A percentile compares a stretch with the other conserved stretches of the same genome.
Conservation (phyloP, 2,797 vertebrate species). For the Melanotaenia maccullochi region DNA sequence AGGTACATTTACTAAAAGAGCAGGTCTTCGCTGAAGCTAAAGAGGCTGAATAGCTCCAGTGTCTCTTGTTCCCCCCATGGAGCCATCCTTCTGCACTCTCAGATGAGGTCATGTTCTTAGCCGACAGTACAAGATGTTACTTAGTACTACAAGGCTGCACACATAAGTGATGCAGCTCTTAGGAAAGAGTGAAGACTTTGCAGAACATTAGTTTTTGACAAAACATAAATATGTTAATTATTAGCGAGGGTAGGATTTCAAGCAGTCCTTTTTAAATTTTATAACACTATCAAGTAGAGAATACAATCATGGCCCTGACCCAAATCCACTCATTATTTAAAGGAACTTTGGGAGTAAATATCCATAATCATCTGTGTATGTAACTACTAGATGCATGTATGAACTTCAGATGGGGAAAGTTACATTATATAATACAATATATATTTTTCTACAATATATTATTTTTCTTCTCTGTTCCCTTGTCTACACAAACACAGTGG, state of each 20-base stretch:
- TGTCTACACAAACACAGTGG: background rate
- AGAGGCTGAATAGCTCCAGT: conserved; percentile 54
- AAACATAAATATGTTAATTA: conserved; percentile 30
- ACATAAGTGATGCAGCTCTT: conserved; percentile 26
- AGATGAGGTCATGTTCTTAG: conserved; percentile 60
- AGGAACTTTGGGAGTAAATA: background rate
- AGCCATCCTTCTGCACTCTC: conserved; percentile 56
- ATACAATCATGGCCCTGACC: background rate
- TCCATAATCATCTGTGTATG: background rate
- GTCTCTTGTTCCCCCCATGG: conserved; percentile 53
- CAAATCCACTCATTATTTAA: background rate
- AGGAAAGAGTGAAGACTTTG: conserved; percentile 22
- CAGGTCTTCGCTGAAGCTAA: conserved; percentile 31
- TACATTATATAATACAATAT: too few species aligned
- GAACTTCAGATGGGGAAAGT: background rate
- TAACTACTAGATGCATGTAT: background rate
- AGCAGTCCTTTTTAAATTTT: conserved; percentile 4
- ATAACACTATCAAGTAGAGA: background rate
- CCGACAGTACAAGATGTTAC: conserved; percentile 62
- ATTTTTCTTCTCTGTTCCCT: background rate
- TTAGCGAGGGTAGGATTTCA: conserved; percentile 19
- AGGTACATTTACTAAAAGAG: conserved; percentile 50
- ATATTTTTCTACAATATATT: too few species aligned
- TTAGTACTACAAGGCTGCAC: conserved; percentile 55
- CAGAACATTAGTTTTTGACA: conserved; percentile 31